These are phyloP conservation scores for Hyperoodon ampullatus DNA, from an alignment of 2,113 vertebrate species.

Conservation along the genomic window DNA sequence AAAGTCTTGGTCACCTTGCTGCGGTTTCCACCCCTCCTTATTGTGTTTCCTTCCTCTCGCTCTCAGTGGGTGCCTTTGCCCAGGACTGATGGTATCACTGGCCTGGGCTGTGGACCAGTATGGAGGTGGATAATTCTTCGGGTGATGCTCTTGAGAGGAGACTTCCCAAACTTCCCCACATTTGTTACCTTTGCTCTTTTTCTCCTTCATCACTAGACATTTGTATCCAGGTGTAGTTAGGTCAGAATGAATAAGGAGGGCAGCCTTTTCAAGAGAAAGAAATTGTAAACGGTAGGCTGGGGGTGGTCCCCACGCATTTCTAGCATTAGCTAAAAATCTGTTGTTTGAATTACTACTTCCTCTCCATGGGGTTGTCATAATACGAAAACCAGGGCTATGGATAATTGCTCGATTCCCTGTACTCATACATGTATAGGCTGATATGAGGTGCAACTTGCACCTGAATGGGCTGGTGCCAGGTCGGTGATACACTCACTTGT, in stretches of 20 bases:
- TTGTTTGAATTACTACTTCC: not conserved
- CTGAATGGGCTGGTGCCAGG: not conserved
- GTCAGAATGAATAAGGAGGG: not conserved
- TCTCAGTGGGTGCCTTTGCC: not conserved
- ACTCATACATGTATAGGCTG: not conserved
- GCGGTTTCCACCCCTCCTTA: not conserved
- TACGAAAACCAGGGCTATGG: not conserved
- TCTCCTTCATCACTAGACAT: not conserved
- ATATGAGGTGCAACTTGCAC: not conserved
- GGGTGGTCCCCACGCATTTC: not conserved
- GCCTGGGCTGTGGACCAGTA: not conserved
- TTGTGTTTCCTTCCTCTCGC: too few relatives aligned
- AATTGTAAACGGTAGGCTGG: not conserved
- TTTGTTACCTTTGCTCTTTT: not conserved
- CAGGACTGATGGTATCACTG: not conserved
- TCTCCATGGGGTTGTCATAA: not conserved
- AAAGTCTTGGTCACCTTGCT: not conserved
- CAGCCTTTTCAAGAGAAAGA: not conserved
- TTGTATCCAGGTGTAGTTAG: not conserved
- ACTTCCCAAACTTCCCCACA: not conserved
- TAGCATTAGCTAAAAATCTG: not conserved
- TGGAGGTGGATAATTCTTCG: not conserved
- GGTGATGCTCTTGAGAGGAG: not conserved
- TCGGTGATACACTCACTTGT: not conserved
- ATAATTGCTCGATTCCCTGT: not conserved